Evolutionary conservation across 2,888 invertebrate genomes (phyloP), one percentile per base, ranked within the genome.

Genomic region (Nipponacmea schrenckii): DNA sequence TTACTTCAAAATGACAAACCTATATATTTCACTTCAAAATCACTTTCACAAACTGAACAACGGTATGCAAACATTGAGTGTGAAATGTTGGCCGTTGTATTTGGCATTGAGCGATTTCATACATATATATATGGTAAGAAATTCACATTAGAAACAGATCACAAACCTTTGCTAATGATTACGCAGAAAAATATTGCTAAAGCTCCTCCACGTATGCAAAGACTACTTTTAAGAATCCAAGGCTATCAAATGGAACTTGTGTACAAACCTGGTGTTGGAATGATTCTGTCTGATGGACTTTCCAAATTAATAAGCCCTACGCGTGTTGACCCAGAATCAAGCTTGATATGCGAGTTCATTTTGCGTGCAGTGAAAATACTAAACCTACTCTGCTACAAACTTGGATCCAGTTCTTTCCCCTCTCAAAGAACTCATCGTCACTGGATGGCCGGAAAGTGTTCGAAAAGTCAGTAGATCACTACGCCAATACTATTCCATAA

Each of bases 31-130:
- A 71, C 68, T 12, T 76, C 75, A 15, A 72, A 63, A 46, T 50
- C 69, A 1, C 20, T 73, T 14, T 70, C 71, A 46, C n/a, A 45
- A 24, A 26, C 75, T 2, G 70, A 77, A 48, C 39, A 24, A 24
- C 63, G 50, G 2, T 77, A 76, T 56, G 74, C 74, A 24, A 67
- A 74, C 20, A 76, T 74, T 1, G 72, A 77, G 31, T 74, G 67
- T 45, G 73, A 76, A 31, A 24, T 70, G 24, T 65, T 70, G 4
- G 62, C 66, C 3, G 63, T 70, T 10, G n/a, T 70, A 65, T 62
- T 69, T 62, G 67, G 50, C n/a, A n/a, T n/a, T n/a, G n/a, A n/a
- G n/a, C n/a, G n/a, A n/a, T n/a, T n/a, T n/a, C n/a, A n/a, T n/a
- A 14, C 20, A 65, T 65, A 68, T 66, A 65, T 70, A 26, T 65